Base-by-base conservation (phyloP, 2,888 invertebrate genomes). In the Xylota segnis region DNA sequence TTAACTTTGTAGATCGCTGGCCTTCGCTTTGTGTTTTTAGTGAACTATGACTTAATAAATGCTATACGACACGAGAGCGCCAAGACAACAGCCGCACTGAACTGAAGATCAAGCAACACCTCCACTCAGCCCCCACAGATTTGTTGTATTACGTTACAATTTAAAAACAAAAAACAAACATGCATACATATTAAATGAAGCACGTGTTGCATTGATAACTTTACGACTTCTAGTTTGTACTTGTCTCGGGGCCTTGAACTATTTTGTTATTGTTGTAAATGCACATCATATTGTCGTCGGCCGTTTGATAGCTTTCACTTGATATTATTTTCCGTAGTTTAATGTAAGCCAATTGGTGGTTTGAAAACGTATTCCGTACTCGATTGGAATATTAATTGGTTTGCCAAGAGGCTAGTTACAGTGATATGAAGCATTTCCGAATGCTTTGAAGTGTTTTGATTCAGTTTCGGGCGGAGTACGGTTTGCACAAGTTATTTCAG, bases 11-110 rank as follows among this genome's bases (percentile, higher is more conserved):
- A 90, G 96, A 96, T 98, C 89, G 96, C 97, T 23, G 97, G 97
- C 70, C 94, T 98, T 52, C 95, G 97, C 87, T 98, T 98, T 93
- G 97, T 98, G 88, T 98, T 98, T 92, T 94, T 98, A 87, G 96
- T 98, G 81, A 98, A 98, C 92, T 97, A 97, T 91, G 98, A 98
- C 89, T 93, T 98, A 63, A 97, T 98, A 88, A 96, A 96, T 90
- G 96, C 96, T 47, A 97, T 98, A 89, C 95, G 97, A 71, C 96
- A 96, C 91, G 98, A 98, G 93, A 96, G 97, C 83, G 96, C 96
- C 1, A 96, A 96, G 92, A 95, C 96, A 84, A 96, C 95, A 91
- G 93, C 94, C 63, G 92, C 93, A 47, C 82, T 92, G 40, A 90
- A 92, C 88, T 92, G 34, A 84, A 75, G 47, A 45, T 23, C 23